Evolutionary conservation across 30 jellyfish, hydroid and myxozoan species (phyloP), one percentile per base, ranked within the genome.

Genomic region (Aurelia sp.): DNA sequence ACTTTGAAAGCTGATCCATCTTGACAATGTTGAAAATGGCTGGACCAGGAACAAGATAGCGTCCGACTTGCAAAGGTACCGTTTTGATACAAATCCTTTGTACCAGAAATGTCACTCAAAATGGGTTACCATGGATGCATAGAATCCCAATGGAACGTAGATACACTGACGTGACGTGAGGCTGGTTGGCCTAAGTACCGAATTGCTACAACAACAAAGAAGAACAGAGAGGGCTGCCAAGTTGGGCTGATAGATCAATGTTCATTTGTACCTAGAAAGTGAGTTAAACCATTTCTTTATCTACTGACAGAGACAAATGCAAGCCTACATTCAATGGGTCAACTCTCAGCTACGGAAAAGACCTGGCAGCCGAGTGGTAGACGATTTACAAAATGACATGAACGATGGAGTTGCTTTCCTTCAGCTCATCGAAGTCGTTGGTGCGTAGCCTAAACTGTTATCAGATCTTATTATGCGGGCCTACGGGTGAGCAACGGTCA

Each of bases 361-460:
- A 59, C 90, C 93, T 23, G 83, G 86, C 85, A 93, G 97, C 30
- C 88, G 96, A 59, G 71, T 62, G 33, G 89, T 93, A 22, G 71
- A 69, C 47, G 90, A 87, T 58, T 61, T 93, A 12, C 76, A 86
- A 33, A 66, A 72, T 27, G 98, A 92, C 83, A 81, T 93, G 97
- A 81, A 73, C 51, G 98, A 93, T 87, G 98, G 98, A 7, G 97
- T 93, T 40, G 97, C 93, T 13, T 76, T 93, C 37, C 74, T 93
- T 52, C 98, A 93, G 67, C 97, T 93, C 27, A 77, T 93, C 2
- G 98, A 93, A 64, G 97, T 93, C 9, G 87, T 86, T 62, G 95
- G 98, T 93, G 62, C 47, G 97, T 40, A 41, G 71, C 48, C 48
- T 3, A 10, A 5, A 44, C 0, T 1, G 0, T 7, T 44, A 0